Evolutionary conservation across 1,140 invertebrate species (phyloP), one percentile per base, ranked within the genome.

Genomic region (Calephelis virginiensis): DNA sequence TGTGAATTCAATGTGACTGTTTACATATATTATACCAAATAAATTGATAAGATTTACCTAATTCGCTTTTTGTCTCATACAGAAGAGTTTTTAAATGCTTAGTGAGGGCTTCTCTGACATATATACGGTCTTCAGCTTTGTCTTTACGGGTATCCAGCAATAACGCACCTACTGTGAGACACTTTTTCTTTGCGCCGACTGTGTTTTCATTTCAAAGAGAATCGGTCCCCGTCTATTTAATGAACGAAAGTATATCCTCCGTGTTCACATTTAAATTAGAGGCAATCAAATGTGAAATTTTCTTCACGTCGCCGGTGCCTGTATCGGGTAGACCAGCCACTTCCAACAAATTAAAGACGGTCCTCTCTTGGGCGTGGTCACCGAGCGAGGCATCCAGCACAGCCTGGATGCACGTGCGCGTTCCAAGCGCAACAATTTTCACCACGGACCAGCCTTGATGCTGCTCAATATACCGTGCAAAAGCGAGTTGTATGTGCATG

Each of bases 21-120:
- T 69, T 53, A 77, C 59, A 63, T 75, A 77, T 6, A 77, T 40
- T 56, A 79, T 77, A 78, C 74, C 76, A 78, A 47, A 78, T 63
- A 70, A 70, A 78, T 60, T 78, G 66, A 60, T 47, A 74, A 10
- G 62, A 68, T 3, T 61, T 74, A 62, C 49, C 62, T 66, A 73
- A 56, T 11, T 69, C 48, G 10, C 48, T 63, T 68, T 75, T 78
- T 13, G 70, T 67, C 38, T 69, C 67, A 59, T 74, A 78, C 53
- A 81, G 61, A 43, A 78, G 60, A 9, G 73, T 71, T 72, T 75
- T 81, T 11, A 70, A 10, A 61, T 73, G 48, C 60, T 77, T 74
- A 8, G 78, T 78, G 59, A 81, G 46, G n/a, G 76, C 73, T 70
- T 78, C 76, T 66, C 74, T 68, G 8, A 81, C 64, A 61, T 64